Evolutionary conservation across 53 echinoderm and acorn worm genomes (phyloP).

Genomic region (Temnopleurus reevesii): DNA sequence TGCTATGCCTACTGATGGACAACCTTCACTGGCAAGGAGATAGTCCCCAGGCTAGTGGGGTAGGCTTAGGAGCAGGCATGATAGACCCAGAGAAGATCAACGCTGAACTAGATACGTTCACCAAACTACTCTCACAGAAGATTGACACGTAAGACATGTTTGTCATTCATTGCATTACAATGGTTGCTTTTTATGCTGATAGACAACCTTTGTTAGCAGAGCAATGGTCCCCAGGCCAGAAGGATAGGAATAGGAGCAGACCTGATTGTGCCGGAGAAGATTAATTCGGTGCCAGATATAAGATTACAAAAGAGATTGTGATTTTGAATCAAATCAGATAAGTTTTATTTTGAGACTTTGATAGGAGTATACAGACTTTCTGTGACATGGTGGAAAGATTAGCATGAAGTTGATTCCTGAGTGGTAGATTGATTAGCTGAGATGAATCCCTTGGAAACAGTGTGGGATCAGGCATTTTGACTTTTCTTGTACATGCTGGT

Average conservation of each 20-base stretch:
- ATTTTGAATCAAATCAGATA: too few species aligned
- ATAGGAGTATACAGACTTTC: too few species aligned
- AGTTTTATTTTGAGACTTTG: too few species aligned
- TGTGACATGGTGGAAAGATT: too few species aligned
- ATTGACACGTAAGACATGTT: constrained; percentile 73
- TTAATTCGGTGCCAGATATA: constrained; percentile 66
- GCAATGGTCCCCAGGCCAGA: constrained; percentile 57
- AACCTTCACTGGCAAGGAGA: constrained; percentile 75
- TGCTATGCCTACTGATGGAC: constrained; percentile 77
- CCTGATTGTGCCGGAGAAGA: constrained; percentile 70
- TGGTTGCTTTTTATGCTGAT: too few species aligned
- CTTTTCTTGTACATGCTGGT: too few species aligned
- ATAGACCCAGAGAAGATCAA: constrained; percentile 75
- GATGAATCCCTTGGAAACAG: too few species aligned
- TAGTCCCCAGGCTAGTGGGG: constrained; percentile 46
- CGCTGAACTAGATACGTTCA: constrained; percentile 72
- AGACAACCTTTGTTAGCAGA: constrained; percentile 74
- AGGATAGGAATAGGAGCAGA: constrained; percentile 30
- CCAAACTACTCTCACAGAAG: constrained; percentile 71
- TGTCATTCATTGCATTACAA: too few species aligned
- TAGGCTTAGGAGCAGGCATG: constrained; percentile 25
- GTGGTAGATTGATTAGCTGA: too few species aligned
- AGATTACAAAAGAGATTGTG: too few species aligned
- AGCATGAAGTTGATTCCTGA: too few species aligned
- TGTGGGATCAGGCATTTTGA: too few species aligned